Percentiles rank a stretch among this genome's conserved stretches.
These are phyloP conservation scores for Tiliacea aurago DNA, from an alignment of 2,888 invertebrate species.

Conservation along the genomic window DNA sequence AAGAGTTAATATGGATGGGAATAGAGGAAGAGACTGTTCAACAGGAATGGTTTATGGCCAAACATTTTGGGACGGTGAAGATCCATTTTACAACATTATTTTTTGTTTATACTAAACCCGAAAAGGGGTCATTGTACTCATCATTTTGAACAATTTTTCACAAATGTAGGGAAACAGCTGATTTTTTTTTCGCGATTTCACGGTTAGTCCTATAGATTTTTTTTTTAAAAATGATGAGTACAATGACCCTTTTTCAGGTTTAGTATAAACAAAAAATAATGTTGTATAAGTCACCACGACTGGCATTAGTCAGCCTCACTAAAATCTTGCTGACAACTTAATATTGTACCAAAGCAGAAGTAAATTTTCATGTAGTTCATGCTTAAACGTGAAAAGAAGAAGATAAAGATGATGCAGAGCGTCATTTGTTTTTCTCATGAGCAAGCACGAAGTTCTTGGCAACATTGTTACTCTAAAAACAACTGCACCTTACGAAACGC, in stretches of 20 bases:
- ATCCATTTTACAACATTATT: background rate
- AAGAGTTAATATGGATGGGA: background rate
- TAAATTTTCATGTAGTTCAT: background rate
- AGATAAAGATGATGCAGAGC: background rate
- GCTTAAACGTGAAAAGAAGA: background rate
- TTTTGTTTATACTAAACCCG: too few relatives aligned
- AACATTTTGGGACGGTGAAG: background rate
- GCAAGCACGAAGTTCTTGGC: background rate
- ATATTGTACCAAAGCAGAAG: too few relatives aligned
- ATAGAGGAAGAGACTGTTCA: background rate
- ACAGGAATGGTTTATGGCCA: background rate
- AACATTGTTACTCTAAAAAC: background rate
- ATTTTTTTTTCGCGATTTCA: too few relatives aligned
- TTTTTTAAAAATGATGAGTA: too few relatives aligned
- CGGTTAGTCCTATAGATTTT: too few relatives aligned
- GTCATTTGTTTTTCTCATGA: constrained; percentile 28
- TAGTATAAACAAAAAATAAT: too few relatives aligned
- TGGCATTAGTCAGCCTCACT: background rate
- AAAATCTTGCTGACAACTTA: background rate
- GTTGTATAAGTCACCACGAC: too few relatives aligned
- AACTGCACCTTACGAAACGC: background rate
- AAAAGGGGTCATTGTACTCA: too few relatives aligned
- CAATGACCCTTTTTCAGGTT: too few relatives aligned
- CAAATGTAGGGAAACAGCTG: too few relatives aligned
- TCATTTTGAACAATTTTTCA: too few relatives aligned